Conservation (phyloP, 2,888 invertebrate species). For the Eucera pruinosa region DNA sequence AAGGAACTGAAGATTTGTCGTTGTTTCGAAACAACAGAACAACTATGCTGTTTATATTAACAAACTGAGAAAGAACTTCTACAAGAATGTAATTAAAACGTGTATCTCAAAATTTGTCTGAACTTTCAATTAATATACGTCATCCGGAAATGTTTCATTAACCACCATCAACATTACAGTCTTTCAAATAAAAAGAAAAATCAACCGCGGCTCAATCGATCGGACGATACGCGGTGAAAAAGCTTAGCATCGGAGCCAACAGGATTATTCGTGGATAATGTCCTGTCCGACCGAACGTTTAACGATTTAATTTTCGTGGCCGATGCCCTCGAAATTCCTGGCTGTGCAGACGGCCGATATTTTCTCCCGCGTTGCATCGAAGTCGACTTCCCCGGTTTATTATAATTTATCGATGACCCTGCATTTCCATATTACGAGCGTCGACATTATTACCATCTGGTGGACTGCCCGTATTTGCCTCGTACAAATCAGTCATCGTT, state of each 20-base stretch:
- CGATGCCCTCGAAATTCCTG: conserved; percentile 31
- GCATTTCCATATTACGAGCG: conserved; percentile 69
- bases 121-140: too few relatives aligned
- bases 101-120: neutral
- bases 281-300: conserved; percentile 10
- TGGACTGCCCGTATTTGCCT: conserved; percentile 49
- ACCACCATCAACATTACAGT: conserved; percentile 6
- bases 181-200: neutral
- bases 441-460: conserved; percentile 56
- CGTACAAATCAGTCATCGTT: conserved; percentile 76
- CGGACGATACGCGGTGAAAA: conserved; percentile 20
- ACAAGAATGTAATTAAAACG: too few relatives aligned
- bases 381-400: conserved; percentile 63
- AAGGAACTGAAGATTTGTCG: too few relatives aligned
- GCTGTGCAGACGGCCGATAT: conserved; percentile 35
- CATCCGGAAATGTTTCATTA: too few relatives aligned
- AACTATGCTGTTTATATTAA: too few relatives aligned
- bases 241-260: conserved; percentile 39
- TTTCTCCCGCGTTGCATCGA: conserved; percentile 34
- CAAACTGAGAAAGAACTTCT: too few relatives aligned
- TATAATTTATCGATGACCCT: conserved; percentile 74
- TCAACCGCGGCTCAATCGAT: conserved; percentile 37
- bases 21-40: too few relatives aligned
- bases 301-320: conserved; percentile 33
- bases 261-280: conserved; percentile 46